Evolutionary conservation across 1,140 invertebrate species (phyloP).

Genomic region (Lordiphosa clarofinis): DNA sequence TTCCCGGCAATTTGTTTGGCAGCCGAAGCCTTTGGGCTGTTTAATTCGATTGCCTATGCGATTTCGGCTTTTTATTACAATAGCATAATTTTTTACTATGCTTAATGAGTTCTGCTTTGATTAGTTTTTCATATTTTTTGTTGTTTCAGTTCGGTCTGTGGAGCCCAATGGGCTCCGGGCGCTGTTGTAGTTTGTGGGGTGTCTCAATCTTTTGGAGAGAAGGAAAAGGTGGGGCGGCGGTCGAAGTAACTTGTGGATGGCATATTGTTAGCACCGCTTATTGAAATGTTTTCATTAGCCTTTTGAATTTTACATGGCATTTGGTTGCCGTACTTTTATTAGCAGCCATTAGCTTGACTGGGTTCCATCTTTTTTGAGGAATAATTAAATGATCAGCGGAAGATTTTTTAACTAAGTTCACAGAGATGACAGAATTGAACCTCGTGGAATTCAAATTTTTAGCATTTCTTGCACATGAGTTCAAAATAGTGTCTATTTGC

Average conservation of each 20-base stretch:
- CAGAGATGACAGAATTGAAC: no score
- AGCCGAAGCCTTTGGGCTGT: conserved; percentile 56
- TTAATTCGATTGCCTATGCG: conserved; percentile 75
- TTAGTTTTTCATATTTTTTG: conserved; percentile 66
- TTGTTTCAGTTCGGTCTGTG: conserved; percentile 21
- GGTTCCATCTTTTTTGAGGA: no score
- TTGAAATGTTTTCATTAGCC: conserved; percentile 64
- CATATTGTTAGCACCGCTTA: conserved; percentile 59
- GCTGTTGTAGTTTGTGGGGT: conserved; percentile 57
- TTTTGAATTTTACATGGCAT: conserved; percentile 18
- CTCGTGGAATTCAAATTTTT: no score
- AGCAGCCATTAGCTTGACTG: neutral
- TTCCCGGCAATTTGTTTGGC: conserved; percentile 74
- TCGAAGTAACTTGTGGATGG: conserved; percentile 16
- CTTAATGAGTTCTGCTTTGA: conserved; percentile 78
- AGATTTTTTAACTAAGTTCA: no score
- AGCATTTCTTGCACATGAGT: no score
- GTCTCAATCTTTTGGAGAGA: conserved; percentile 25
- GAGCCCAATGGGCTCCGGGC: conserved; percentile 29
- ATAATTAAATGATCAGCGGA: no score
- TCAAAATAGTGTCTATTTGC: no score
- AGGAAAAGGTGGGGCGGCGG: conserved; percentile 12
- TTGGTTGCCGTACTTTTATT: neutral
- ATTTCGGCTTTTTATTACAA: conserved; percentile 74
- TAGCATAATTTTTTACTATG: conserved; percentile 77